A percentile compares a stretch with the other conserved stretches of the same genome.
Evolutionary conservation across 2,113 vertebrate species (phyloP).

Genomic region (Spheniscus mendiculus): DNA sequence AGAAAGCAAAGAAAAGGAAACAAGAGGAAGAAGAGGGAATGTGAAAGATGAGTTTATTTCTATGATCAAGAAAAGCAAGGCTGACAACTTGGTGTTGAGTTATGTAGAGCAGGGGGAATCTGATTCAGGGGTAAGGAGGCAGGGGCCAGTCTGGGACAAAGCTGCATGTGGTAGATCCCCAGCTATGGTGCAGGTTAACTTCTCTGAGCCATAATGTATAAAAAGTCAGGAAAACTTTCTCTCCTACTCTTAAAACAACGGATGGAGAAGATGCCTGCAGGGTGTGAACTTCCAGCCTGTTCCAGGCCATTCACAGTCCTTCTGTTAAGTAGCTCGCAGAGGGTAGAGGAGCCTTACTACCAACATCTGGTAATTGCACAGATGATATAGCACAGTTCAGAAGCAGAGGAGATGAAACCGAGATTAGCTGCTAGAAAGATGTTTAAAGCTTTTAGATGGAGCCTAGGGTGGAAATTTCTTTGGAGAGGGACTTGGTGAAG

Average conservation of each 20-base stretch:
- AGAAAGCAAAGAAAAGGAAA: conserved; percentile 93
- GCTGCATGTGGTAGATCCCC: background rate
- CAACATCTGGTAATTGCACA: background rate
- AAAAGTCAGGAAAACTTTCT: background rate
- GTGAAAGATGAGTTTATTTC: background rate
- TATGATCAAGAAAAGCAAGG: background rate
- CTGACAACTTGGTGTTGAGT: background rate
- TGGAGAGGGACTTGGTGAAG: background rate
- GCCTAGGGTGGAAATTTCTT: background rate
- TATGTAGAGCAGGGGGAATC: background rate
- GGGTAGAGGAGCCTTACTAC: background rate
- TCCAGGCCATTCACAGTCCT: background rate
- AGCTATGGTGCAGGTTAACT: background rate
- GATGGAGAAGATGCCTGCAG: background rate
- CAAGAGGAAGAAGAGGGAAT: conserved; percentile 84
- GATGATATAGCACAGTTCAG: background rate
- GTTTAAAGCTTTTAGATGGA: background rate
- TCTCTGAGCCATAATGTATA: background rate
- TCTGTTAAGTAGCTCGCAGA: background rate
- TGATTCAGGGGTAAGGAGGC: background rate
- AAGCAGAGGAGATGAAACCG: background rate
- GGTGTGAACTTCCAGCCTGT: background rate
- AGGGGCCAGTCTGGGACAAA: background rate
- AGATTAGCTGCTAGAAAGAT: background rate
- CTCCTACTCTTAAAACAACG: background rate